phyloP scores from a whole-genome alignment of 2,113 vertebrate species.

The Catagonus wagneri region DNA sequence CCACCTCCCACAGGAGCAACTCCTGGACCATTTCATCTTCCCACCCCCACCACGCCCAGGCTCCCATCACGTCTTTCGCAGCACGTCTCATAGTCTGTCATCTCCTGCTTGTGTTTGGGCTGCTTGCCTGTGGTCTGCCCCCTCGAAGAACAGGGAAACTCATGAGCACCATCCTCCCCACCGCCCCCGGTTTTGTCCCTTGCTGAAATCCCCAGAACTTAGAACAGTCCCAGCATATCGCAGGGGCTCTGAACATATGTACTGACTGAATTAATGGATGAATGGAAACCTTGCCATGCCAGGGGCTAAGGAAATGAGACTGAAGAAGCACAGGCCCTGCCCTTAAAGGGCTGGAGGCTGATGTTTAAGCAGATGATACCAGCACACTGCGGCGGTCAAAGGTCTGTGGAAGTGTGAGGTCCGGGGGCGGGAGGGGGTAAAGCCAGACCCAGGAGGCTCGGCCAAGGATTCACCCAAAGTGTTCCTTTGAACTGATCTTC shows the following conservation, averaged over 20 bases:
- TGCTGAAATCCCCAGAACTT: neutral
- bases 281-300: neutral
- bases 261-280: neutral
- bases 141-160: neutral
- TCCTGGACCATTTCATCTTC: neutral
- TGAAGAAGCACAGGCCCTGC: neutral
- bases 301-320: neutral
- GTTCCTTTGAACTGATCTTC: neutral
- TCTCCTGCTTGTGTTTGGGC: neutral
- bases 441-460: neutral
- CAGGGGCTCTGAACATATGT: neutral
- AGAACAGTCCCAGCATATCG: neutral
- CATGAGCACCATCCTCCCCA: neutral
- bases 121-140: neutral
- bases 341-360: neutral
- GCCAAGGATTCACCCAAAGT: neutral
- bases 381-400: rapidly evolving
- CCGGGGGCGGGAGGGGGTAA: no score
- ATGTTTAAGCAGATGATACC: rapidly evolving
- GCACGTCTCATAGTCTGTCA: neutral
- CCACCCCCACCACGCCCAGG: neutral
- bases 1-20: neutral
- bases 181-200: neutral
- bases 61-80: neutral
- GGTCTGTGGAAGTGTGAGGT: rapidly evolving